phyloP scores from a whole-genome alignment of 2,888 invertebrate genomes.

The Agrochola circellaris region DNA sequence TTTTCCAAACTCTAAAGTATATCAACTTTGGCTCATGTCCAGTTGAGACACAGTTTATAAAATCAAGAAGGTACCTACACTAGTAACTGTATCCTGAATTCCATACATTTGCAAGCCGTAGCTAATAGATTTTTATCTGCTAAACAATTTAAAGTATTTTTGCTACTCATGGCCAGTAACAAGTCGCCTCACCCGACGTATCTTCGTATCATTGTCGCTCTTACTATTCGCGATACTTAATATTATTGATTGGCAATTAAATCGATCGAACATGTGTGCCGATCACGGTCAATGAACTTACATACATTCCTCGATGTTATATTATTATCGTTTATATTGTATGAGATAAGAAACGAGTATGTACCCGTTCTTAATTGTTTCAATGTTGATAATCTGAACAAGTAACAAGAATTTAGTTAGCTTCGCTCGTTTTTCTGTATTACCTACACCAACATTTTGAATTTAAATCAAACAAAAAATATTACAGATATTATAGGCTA shows the following conservation, averaged over 20 bases:
- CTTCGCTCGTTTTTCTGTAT: background rate
- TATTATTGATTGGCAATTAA: slow-evolving; percentile 83
- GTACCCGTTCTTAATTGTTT: slow-evolving; percentile 11
- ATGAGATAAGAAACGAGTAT: slow-evolving; percentile 41
- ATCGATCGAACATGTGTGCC: slow-evolving; percentile 75
- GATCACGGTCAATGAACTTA: slow-evolving; percentile 74
- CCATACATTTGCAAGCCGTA: background rate
- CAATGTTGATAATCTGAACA: slow-evolving; percentile 31
- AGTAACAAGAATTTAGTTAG: background rate
- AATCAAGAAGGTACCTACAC: background rate
- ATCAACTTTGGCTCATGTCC: background rate
- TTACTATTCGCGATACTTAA: slow-evolving; percentile 53
- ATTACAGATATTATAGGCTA: background rate
- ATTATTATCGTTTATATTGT: slow-evolving; percentile 30
- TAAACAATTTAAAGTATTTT: slow-evolving; percentile 23
- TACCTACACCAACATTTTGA: background rate
- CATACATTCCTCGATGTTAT: slow-evolving; percentile 50
- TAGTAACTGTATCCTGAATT: background rate
- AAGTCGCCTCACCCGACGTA: slow-evolving; percentile 25
- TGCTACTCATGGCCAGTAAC: slow-evolving; percentile 41
- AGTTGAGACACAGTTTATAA: background rate
- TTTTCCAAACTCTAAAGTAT: background rate
- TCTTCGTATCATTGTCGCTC: slow-evolving; percentile 49
- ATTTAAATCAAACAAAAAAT: background rate
- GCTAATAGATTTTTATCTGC: slow-evolving; percentile 3